These are phyloP conservation scores for Stomatorhinus walkeri DNA, from an alignment of 2,797 vertebrate species.

Conservation along the genomic window DNA sequence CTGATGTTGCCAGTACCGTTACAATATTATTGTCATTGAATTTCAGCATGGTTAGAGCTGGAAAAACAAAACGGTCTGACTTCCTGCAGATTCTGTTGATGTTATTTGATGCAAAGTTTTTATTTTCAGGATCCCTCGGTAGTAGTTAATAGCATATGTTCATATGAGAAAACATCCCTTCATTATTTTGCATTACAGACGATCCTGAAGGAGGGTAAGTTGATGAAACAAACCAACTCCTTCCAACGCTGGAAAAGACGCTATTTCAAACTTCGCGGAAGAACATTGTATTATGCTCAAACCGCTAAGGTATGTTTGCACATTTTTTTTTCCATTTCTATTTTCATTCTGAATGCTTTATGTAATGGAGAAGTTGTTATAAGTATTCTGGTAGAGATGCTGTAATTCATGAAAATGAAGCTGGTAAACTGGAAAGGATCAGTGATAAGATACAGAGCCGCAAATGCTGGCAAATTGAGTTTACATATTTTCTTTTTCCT, in stretches of 20 bases:
- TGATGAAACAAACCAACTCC: constrained; percentile 92
- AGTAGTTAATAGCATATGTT: neutral
- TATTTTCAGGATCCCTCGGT: neutral
- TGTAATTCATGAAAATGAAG: neutral
- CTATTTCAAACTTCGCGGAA: constrained; percentile 91
- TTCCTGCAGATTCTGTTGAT: neutral
- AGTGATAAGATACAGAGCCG: neutral
- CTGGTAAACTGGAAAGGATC: neutral
- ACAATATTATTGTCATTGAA: neutral
- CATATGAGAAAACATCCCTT: neutral
- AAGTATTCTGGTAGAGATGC: neutral
- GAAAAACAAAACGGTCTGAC: neutral
- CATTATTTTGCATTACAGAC: constrained; percentile 62
- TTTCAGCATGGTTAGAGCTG: neutral
- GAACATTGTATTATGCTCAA: constrained; percentile 93
- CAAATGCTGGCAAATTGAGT: neutral
- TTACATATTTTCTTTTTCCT: neutral
- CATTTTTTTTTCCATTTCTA: neutral
- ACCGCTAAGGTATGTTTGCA: constrained; percentile 73
- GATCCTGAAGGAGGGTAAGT: constrained; percentile 83
- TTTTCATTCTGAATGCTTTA: neutral
- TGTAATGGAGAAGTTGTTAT: neutral
- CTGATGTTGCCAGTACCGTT: neutral
- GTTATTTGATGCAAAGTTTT: neutral
- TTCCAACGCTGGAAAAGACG: constrained; percentile 94